Conservation (phyloP, 2,113 vertebrate genomes). For the Urocolius indicus region DNA sequence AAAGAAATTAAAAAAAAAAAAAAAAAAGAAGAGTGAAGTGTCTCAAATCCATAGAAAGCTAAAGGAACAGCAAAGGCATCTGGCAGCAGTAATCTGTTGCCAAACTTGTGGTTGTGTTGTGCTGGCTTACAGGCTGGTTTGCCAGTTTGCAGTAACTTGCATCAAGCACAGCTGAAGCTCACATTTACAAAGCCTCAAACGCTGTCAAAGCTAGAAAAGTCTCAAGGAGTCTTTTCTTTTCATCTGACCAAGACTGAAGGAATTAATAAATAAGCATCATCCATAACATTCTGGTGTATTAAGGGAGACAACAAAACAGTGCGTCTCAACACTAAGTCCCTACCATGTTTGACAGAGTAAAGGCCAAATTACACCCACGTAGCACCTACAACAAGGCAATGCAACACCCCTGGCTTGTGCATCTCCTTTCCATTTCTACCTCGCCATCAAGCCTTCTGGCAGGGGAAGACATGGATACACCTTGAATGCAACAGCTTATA, state of each 20-base stretch:
- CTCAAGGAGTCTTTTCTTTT: neutral
- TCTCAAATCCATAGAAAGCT: constrained; percentile 72
- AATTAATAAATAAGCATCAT: constrained; percentile 22
- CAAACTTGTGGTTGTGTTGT: constrained; percentile 69
- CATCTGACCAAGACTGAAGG: neutral
- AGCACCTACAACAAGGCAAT: accelerated
- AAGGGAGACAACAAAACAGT: neutral
- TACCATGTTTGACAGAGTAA: accelerated
- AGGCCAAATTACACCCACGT: neutral
- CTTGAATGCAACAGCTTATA: accelerated
- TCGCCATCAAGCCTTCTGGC: neutral
- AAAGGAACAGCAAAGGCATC: constrained; percentile 76
- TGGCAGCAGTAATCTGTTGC: constrained; percentile 63
- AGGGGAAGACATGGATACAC: neutral
- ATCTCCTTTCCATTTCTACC: neutral
- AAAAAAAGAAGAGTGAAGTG: neutral
- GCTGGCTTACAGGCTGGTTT: constrained; percentile 68
- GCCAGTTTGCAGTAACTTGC: constrained; percentile 78
- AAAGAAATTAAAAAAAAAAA: neutral
- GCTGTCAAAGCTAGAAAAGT: constrained; percentile 6
- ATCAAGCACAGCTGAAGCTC: constrained; percentile 62
- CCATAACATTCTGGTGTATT: neutral
- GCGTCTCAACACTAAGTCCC: neutral
- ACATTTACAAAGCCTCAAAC: constrained; percentile 15
- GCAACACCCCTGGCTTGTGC: accelerated